Evolutionary conservation across 2,797 vertebrate genomes (phyloP).

Genomic region (Mionectes olivaceus): DNA sequence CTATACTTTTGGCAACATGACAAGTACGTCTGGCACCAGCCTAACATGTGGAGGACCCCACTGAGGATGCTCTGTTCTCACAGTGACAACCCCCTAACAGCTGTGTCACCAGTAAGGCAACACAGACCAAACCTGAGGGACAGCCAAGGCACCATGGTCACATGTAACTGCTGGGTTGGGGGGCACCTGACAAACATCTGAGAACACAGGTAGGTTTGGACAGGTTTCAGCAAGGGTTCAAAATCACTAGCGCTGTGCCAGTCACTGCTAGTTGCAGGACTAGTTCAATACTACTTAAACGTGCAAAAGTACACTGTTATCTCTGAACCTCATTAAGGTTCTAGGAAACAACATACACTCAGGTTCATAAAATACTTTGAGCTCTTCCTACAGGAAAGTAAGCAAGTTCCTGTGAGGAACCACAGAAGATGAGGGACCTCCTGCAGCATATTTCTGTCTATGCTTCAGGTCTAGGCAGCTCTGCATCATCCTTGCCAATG

Average conservation of each 20-base stretch:
- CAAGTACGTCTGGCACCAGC: not conserved
- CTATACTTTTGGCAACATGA: not conserved
- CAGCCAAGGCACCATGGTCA: rapidly evolving
- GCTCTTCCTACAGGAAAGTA: not conserved
- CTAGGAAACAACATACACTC: not conserved
- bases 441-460: not conserved
- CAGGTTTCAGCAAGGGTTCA: not conserved
- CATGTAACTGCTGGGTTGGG: rapidly evolving
- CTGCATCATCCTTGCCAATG: not conserved
- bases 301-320: rapidly evolving
- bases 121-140: not conserved
- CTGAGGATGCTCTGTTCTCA: not conserved
- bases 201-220: not conserved
- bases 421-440: not conserved
- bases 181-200: not conserved
- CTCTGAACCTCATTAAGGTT: not conserved
- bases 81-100: not conserved
- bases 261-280: not conserved
- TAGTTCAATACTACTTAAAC: not conserved
- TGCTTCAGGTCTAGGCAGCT: not conserved
- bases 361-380: not conserved
- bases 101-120: not conserved
- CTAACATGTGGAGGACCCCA: not conserved
- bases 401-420: not conserved
- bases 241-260: not conserved